Evolutionary conservation across 2,797 vertebrate genomes (phyloP), one percentile per base, ranked within the genome.

Genomic region (Odontamblyopus lacepedii): DNA sequence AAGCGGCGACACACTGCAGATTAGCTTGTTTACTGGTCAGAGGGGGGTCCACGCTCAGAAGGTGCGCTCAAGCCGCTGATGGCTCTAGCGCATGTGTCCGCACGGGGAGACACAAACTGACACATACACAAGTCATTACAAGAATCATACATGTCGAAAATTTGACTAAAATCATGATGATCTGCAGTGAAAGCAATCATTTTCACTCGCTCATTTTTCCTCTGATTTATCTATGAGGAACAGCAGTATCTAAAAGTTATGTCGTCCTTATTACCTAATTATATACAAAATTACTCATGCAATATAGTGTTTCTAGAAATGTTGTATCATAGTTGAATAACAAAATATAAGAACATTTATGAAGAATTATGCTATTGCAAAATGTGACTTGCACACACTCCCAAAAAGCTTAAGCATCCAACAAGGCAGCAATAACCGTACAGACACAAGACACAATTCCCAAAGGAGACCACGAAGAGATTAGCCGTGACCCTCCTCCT

Each of bases 21-120:
- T 90, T 90, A 91, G 85, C 81, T 90, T 90, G 86, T 93, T 90
- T 91, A 88, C 85, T 55, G 83, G 82, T 83, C 87, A 57, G 90
- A 85, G 84, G 92, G 91, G 86, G 89, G 84, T 80, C 83, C 79
- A 82, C 79, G 90, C 80, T 71, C 81, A 80, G 85, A 85, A 85
- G 79, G 83, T 83, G 74, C 89, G 83, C 88, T 85, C 76, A 78
- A 85, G 81, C 78, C 74, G 75, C 87, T 93, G 91, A 93, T 93
- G 83, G 75, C 80, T 83, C 23, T 73, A 83, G 75, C 88, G 88
- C 84, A 92, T 93, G 91, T 88, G 85, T 80, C 85, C 83, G 87
- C 91, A 91, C 91, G 91, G 82, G 71, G 44, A 72, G 48, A 71
- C 30, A 74, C 69, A 63, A 74, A 72, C 70, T n/a, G 67, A 35